phyloP scores from a whole-genome alignment of 2,888 invertebrate genomes.

The Entomobrya proxima region DNA sequence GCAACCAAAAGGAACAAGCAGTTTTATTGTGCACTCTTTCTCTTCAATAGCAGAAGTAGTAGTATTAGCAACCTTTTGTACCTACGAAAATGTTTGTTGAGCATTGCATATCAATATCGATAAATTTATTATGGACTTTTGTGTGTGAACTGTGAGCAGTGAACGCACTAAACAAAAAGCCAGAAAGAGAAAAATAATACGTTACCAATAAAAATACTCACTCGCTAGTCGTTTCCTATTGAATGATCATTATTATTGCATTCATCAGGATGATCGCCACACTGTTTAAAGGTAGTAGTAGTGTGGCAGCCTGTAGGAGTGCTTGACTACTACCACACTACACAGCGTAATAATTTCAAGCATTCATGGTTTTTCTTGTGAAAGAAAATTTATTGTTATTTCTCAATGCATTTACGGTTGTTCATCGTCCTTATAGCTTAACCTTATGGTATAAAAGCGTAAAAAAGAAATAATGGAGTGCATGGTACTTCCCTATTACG shows the following conservation, averaged over 20 bases:
- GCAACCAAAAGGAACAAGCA: slow-evolving; percentile 2
- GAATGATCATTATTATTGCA: slow-evolving; percentile 23
- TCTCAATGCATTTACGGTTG: not conserved
- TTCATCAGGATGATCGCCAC: slow-evolving; percentile 14
- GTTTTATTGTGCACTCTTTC: not conserved
- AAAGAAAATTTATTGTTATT: slow-evolving; percentile 13
- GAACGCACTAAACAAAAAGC: not conserved
- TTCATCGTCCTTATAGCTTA: not conserved
- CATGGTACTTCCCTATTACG: not conserved
- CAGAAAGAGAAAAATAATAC: not conserved
- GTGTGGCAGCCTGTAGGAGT: not conserved
- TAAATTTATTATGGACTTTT: slow-evolving; percentile 45
- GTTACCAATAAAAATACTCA: slow-evolving; percentile 4
- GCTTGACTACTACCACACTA: not conserved
- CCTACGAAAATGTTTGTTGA: not conserved
- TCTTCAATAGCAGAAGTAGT: not conserved
- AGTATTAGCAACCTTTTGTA: not conserved
- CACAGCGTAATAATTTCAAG: not conserved
- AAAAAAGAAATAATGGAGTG: slow-evolving; percentile 5
- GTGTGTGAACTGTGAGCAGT: not conserved
- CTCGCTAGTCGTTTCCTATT: slow-evolving; percentile 19
- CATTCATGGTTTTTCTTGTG: slow-evolving; percentile 23
- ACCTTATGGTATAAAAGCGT: no score
- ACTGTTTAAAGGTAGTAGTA: slow-evolving; percentile 18
- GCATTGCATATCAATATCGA: slow-evolving; percentile 29